Base-by-base conservation (phyloP, 1,140 invertebrate genomes). In the Centruroides vittatus region DNA sequence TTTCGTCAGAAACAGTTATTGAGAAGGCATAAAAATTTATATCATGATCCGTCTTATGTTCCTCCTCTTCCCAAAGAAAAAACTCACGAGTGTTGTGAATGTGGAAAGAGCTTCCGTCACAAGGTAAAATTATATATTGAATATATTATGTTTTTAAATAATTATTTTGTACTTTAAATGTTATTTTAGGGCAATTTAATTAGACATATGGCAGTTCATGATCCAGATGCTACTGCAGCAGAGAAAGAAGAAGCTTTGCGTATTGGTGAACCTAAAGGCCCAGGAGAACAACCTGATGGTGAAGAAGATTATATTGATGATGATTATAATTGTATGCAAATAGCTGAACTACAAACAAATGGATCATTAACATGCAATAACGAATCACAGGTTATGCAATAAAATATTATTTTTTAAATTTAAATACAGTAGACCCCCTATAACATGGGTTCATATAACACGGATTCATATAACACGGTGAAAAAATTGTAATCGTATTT, bases 11-110 rank as follows among this genome's bases (percentile, higher is more conserved):
- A 93, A 70, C 92, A 96, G 70, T 74, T 96, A 11, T 78, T 98
- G 10, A 86, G 86, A 65, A 79, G 93, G 3, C 94, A 98, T 71
- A 85, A 89, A 68, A 96, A 96, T 75, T 75, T 96, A 0, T 91
- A 95, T 73, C 94, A 98, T 72, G 92, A 94, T 74, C 88, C 90
- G 0, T 78, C 86, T 65, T 96, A 96, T 70, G 81, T 90, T 55
- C 88, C 89, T 1, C 91, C 92, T 13, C 78, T 82, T 23, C 89
- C 91, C 0, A 85, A 86, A 68, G 88, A 93, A 70, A 96, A 95
- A 72, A 86, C 84, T 1, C 91, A 95, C 73, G 84, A 88, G 54
- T 97, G 93, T 77, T 84, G 87, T 4, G 87, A 89, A 71, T 97
- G 93, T 72, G 78, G 84, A 36, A 83, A 88, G 60, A 81, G 84